Conservation (phyloP, 35 echinoderm and acorn worm genomes). For the Heliocidaris erythrogramma region DNA sequence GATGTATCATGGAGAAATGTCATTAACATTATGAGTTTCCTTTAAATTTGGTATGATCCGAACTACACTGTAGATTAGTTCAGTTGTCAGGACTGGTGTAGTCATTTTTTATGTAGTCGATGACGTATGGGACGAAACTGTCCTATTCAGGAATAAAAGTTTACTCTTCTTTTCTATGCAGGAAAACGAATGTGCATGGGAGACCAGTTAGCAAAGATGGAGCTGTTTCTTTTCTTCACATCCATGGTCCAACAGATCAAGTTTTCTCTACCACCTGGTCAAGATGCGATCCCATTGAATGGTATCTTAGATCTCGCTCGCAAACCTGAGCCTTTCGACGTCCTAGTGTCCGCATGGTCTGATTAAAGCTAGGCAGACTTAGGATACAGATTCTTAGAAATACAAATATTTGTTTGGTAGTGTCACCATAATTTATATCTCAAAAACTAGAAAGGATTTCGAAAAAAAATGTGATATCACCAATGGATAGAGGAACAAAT, state of each 20-base stretch:
- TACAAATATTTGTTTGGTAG: too few relatives aligned
- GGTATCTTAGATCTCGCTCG: not conserved
- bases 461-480: too few relatives aligned
- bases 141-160: too few relatives aligned
- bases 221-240: constrained; percentile 20
- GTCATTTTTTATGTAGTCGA: too few relatives aligned
- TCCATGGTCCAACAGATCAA: constrained; percentile 15
- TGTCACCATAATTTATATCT: too few relatives aligned
- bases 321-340: not conserved
- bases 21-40: not conserved
- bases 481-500: too few relatives aligned
- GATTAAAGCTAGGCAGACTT: not conserved
- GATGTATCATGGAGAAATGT: not conserved
- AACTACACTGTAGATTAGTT: not conserved
- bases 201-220: constrained; percentile 24
- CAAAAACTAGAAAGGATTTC: too few relatives aligned
- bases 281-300: not conserved
- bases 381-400: too few relatives aligned
- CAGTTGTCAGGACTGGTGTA: too few relatives aligned
- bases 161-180: not conserved
- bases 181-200: constrained; percentile 32
- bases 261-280: not conserved
- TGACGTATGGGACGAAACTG: too few relatives aligned
- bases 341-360: not conserved
- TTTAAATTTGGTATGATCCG: not conserved